Percentiles rank a stretch among this genome's conserved stretches.
phyloP scores from a whole-genome alignment of 2,888 invertebrate genomes.

The Zygogramma bicolorata region DNA sequence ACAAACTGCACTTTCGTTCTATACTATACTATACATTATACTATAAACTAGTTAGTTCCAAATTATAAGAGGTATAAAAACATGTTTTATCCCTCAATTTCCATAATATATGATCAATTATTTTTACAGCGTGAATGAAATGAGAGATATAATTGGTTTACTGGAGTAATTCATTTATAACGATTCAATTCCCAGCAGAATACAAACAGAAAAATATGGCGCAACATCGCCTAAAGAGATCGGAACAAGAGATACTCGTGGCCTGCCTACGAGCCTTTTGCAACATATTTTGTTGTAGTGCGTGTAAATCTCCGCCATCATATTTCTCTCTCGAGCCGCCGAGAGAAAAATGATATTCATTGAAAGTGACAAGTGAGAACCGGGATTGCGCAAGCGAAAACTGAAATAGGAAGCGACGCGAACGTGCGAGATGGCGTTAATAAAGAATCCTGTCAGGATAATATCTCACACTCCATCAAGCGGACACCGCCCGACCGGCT shows the following conservation, averaged over 20 bases:
- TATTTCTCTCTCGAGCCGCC: constrained; percentile 27
- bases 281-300: not conserved
- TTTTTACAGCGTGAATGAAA: no score
- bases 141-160: no score
- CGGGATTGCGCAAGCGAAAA: constrained; percentile 33
- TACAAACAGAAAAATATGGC: no score
- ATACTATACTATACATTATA: no score
- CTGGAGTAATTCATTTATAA: no score
- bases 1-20: no score
- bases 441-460: constrained; percentile 59
- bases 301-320: constrained; percentile 29
- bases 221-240: no score
- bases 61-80: no score
- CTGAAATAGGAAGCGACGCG: constrained; percentile 33
- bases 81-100: no score
- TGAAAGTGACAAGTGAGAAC: constrained; percentile 39
- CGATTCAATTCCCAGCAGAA: no score
- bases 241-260: not conserved
- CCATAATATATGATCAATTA: no score
- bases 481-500: constrained; percentile 41
- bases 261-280: not conserved
- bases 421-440: constrained; percentile 52
- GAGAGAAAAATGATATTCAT: constrained; percentile 43
- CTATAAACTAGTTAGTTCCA: no score
- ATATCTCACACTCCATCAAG: constrained; percentile 58